Evolutionary conservation across 2,797 vertebrate species (phyloP), one percentile per base, ranked within the genome.

Genomic region (Pantherophis alleghaniensis): DNA sequence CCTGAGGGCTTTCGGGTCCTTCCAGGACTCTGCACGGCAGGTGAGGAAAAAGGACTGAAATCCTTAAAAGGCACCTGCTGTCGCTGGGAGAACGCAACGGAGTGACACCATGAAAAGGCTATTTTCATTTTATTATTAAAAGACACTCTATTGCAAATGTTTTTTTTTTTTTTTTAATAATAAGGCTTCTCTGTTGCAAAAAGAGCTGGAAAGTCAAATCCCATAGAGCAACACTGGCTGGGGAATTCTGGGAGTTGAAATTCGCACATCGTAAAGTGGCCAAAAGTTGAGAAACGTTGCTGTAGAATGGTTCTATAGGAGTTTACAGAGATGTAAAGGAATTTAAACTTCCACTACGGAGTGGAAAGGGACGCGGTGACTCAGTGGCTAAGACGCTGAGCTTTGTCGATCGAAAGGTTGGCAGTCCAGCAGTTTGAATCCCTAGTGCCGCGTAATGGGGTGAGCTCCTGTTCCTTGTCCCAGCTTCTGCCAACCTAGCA

Each of bases 1-100:
- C 90, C 92, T 79, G 95, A 92, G 93, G 89, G 92, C 90, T 10
- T 2, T 57, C 92, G 86, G 94, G 90, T 94, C 94, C 95, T 89
- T 94, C 93, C 94, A 91, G 28, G 89, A 79, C 88, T 93, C 87
- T 59, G 74, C 57, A 95, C 86, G 83, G 88, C 79, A 74, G 55
- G 92, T 95, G 93, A 88, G 51, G 51, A 42, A 96, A 95, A 94
- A 95, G 10, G 14, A 26, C 0, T 14, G 32, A 16, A n/a, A 51
- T 51, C 53, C 10, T 86, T 92, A 86, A 16, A 26, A 37, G 13
- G 16, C 14, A 93, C 63, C 69, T 74, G 93, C 74, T 90, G 94
- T 93, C 95, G 93, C 20, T 94, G 56, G 42, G 37, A n/a, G 94
- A 95, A 2, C 74, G 83, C 87, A 83, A 94, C n/a, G 86, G 47